Percentiles rank a stretch among this genome's conserved stretches.
phyloP scores from a whole-genome alignment of 2,888 invertebrate species.

The Drosophila emarginata region DNA sequence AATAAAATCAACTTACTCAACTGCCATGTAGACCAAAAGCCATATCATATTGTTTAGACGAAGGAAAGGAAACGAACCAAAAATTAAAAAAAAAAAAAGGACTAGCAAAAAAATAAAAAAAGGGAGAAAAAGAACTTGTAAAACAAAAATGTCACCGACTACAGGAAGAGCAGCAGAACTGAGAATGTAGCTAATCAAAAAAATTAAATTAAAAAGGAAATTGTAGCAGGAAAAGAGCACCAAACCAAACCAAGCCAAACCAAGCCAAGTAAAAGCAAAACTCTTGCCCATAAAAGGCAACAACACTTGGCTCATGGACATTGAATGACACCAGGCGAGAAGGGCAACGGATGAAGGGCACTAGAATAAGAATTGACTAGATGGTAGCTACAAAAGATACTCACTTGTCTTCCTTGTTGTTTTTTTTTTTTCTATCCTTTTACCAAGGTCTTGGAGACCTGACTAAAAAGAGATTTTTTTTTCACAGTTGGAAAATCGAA shows the following conservation, averaged over 20 bases:
- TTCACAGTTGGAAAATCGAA: neutral
- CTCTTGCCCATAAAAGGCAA: conserved; percentile 47
- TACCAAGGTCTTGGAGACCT: conserved; percentile 21
- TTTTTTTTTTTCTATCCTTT: neutral
- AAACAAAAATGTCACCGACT: conserved; percentile 6
- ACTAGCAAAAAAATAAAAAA: neutral
- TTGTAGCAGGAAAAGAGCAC: conserved; percentile 29
- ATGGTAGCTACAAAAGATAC: neutral
- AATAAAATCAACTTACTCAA: conserved; percentile 10
- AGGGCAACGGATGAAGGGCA: neutral
- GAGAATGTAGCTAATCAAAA: conserved; percentile 53
- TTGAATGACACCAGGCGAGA: neutral
- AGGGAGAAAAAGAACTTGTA: neutral
- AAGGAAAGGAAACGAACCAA: conserved; percentile 3
- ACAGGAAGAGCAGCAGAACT: conserved; percentile 12
- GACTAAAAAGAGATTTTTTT: conserved; percentile 4
- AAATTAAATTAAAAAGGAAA: conserved; percentile 36
- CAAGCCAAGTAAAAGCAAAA: conserved; percentile 4
- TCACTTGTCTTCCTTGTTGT: neutral
- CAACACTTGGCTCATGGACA: conserved; percentile 49
- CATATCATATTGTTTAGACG: conserved; percentile 11
- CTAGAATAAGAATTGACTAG: neutral
- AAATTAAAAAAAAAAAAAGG: neutral
- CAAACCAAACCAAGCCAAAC: neutral
- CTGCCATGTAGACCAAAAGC: conserved; percentile 13